Evolutionary conservation across 2,888 invertebrate species (phyloP).

Genomic region (Amorpha juglandis): DNA sequence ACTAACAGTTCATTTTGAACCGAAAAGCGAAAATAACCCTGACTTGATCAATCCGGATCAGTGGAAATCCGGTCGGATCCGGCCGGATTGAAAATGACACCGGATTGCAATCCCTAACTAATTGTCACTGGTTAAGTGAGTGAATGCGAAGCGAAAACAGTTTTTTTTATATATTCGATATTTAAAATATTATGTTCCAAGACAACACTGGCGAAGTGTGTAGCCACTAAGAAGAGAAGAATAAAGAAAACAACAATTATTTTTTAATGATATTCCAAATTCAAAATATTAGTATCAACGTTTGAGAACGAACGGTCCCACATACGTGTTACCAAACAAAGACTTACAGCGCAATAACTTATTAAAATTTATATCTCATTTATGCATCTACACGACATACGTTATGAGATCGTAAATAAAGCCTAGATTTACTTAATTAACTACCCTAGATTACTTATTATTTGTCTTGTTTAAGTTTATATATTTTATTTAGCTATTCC

Average conservation of each 20-base stretch:
- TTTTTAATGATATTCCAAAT: not conserved
- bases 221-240: no score
- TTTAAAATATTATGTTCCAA: not conserved
- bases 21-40: no score
- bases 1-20: no score
- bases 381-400: constrained; percentile 37
- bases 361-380: constrained; percentile 54
- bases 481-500: not conserved
- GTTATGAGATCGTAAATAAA: constrained; percentile 27
- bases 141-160: not conserved
- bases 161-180: not conserved
- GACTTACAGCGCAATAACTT: constrained; percentile 43
- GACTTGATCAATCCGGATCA: no score
- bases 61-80: no score
- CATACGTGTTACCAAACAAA: constrained; percentile 34
- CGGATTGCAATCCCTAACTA: no score
- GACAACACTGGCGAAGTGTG: not conserved
- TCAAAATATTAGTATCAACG: constrained; percentile 22
- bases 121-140: no score
- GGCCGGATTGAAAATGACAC: no score
- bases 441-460: not conserved
- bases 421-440: constrained; percentile 7
- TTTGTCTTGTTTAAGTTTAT: not conserved
- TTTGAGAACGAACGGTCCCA: constrained; percentile 36
- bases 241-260: no score